Evolutionary conservation across 92 coral and sea anemone genomes (phyloP).

Genomic region (Bergia sp.): DNA sequence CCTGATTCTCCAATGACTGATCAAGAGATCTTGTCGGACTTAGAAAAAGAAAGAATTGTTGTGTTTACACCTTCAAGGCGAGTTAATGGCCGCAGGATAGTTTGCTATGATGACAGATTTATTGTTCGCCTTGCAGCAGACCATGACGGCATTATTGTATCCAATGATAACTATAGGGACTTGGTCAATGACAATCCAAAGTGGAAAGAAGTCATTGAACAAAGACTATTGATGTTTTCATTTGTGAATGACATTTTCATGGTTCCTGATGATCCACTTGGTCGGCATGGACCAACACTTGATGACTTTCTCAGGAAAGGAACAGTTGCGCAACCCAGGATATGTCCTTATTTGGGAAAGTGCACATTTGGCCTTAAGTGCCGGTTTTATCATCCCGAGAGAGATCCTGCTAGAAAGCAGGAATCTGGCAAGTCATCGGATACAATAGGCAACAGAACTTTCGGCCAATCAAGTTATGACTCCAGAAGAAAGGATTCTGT

Average conservation of each 20-base stretch:
- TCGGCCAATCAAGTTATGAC: conserved; percentile 7
- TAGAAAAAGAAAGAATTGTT: conserved; percentile 79
- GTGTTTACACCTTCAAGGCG: conserved; percentile 94
- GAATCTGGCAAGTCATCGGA: conserved; percentile 9
- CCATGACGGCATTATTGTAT: conserved; percentile 93
- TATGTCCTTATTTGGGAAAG: conserved; percentile 88
- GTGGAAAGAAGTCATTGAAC: conserved; percentile 95
- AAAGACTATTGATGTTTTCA: conserved; percentile 92
- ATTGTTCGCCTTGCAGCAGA: conserved; percentile 87
- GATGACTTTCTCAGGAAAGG: conserved; percentile 95
- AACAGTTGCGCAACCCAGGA: conserved; percentile 76
- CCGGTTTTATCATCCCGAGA: conserved; percentile 93
- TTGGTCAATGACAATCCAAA: conserved; percentile 81
- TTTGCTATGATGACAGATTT: conserved; percentile 97
- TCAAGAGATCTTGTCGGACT: conserved; percentile 78
- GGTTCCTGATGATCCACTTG: conserved; percentile 99
- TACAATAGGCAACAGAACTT: not conserved
- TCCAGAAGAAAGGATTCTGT: conserved; percentile 18
- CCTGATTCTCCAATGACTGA: conserved; percentile 87
- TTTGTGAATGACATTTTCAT: conserved; percentile 95
- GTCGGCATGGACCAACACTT: conserved; percentile 92
- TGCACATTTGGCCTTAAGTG: conserved; percentile 96
- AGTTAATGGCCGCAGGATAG: conserved; percentile 94
- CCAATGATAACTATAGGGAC: conserved; percentile 95
- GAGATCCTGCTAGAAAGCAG: conserved; percentile 73